A percentile compares a stretch with the other conserved stretches of the same genome.
These are phyloP conservation scores for Dasypogon diadema DNA, from an alignment of 2,888 invertebrate species.

Conservation along the genomic window DNA sequence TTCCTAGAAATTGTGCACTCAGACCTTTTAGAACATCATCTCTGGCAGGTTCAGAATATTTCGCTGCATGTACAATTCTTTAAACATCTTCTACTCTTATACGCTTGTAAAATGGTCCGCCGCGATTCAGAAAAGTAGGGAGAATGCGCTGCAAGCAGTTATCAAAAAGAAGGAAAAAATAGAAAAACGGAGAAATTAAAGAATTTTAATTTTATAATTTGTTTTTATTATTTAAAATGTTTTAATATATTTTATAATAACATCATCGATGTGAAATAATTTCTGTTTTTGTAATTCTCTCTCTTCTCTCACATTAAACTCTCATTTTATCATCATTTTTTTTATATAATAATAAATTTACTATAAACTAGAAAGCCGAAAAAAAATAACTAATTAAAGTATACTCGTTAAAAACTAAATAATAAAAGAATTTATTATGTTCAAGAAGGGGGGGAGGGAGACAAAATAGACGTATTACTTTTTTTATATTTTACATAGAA, in stretches of 20 bases:
- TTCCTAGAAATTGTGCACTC: too few species aligned
- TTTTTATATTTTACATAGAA: slow-evolving; percentile 40
- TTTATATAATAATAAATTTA: slow-evolving; percentile 46
- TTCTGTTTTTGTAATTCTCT: slow-evolving; percentile 42
- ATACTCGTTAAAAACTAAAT: slow-evolving; percentile 32
- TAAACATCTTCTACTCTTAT: too few species aligned
- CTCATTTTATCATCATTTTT: slow-evolving; percentile 32
- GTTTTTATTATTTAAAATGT: slow-evolving; percentile 51
- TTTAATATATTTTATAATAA: slow-evolving; percentile 51
- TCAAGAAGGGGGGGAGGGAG: slow-evolving; percentile 18
- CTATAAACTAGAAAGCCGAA: slow-evolving; percentile 47
- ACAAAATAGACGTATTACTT: slow-evolving; percentile 22
- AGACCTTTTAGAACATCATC: too few species aligned
- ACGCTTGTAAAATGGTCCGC: too few species aligned
- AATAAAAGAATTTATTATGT: slow-evolving; percentile 21
- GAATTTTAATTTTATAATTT: slow-evolving; percentile 48
- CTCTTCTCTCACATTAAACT: slow-evolving; percentile 17
- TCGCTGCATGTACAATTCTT: too few species aligned
- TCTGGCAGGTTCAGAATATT: too few species aligned
- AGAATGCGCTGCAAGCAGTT: too few species aligned
- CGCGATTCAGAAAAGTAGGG: too few species aligned
- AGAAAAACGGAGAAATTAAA: background rate
- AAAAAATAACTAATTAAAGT: slow-evolving; percentile 32
- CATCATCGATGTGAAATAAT: slow-evolving; percentile 51
- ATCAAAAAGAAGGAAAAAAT: too few species aligned